Conservation (phyloP, 2,888 invertebrate genomes). For the Hirtodrosophila histrioides region DNA sequence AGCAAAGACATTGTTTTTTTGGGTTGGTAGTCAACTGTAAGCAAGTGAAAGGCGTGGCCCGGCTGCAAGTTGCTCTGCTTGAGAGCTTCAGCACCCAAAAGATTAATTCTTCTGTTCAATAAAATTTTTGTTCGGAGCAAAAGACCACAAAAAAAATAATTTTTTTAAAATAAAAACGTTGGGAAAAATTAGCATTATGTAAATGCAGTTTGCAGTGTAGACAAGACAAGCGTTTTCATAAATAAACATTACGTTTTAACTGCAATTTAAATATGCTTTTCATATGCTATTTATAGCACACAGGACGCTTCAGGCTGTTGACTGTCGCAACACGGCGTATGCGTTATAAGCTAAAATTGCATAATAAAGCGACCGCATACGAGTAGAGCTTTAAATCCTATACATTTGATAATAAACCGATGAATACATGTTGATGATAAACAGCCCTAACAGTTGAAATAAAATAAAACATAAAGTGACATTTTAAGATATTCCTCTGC, state of each 20-base stretch:
- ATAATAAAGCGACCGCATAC: conserved; percentile 58
- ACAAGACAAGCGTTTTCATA: conserved; percentile 52
- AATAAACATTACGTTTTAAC: conserved; percentile 70
- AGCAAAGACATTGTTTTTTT: neutral
- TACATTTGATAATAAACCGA: conserved; percentile 13
- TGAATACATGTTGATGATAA: conserved; percentile 21
- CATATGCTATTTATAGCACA: conserved; percentile 37
- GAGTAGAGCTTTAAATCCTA: conserved; percentile 42
- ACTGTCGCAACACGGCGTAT: conserved; percentile 37
- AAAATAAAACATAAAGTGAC: conserved; percentile 53
- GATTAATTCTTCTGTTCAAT: conserved; percentile 45
- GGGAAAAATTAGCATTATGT: conserved; percentile 73
- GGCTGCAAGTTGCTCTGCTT: neutral
- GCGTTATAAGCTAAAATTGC: conserved; percentile 51
- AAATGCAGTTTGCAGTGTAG: conserved; percentile 44
- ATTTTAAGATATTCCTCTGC: conserved; percentile 51
- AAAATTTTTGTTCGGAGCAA: too few species aligned
- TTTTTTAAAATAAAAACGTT: too few species aligned
- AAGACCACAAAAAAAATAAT: too few species aligned
- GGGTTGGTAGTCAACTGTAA: neutral
- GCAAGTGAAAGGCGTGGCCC: too few species aligned
- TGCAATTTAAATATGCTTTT: conserved; percentile 62
- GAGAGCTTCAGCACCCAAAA: conserved; percentile 22
- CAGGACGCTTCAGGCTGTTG: conserved; percentile 6
- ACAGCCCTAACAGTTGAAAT: conserved; percentile 25